Percentiles rank a stretch among this genome's conserved stretches.
Conservation (phyloP, 2,113 vertebrate genomes). For the Coregonus clupeaformis region DNA sequence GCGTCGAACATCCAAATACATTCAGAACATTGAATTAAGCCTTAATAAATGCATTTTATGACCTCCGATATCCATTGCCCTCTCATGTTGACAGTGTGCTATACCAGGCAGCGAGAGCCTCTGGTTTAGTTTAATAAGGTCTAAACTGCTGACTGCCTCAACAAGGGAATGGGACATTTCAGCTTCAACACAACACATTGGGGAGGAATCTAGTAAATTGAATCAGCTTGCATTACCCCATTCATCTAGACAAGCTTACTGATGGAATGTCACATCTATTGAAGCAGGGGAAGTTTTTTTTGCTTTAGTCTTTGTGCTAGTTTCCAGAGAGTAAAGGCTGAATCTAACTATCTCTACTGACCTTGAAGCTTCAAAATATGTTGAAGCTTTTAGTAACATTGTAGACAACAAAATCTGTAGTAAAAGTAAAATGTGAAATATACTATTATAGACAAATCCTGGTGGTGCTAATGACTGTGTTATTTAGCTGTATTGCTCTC, state of each 20-base stretch:
- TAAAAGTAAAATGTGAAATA: too few species aligned
- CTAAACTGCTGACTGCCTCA: not conserved
- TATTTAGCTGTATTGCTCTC: not conserved
- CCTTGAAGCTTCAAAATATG: too few species aligned
- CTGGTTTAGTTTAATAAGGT: not conserved
- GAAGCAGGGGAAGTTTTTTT: too few species aligned
- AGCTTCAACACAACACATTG: not conserved
- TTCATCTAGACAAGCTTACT: constrained; percentile 10
- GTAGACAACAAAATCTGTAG: too few species aligned
- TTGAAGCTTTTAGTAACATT: too few species aligned
- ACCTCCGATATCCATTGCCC: too few species aligned
- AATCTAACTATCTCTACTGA: too few species aligned
- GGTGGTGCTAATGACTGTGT: too few species aligned
- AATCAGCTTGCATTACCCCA: not conserved
- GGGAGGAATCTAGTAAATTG: not conserved
- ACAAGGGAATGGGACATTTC: constrained; percentile 6
- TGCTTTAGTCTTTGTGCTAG: too few species aligned
- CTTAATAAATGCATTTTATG: not conserved
- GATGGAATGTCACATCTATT: not conserved
- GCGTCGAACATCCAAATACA: not conserved
- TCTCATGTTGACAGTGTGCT: not conserved
- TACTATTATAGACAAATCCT: too few species aligned
- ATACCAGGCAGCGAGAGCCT: not conserved
- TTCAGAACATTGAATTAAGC: not conserved
- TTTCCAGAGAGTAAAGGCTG: too few species aligned